Conservation (phyloP, 2,113 vertebrate genomes). For the Sinosuthora webbiana region DNA sequence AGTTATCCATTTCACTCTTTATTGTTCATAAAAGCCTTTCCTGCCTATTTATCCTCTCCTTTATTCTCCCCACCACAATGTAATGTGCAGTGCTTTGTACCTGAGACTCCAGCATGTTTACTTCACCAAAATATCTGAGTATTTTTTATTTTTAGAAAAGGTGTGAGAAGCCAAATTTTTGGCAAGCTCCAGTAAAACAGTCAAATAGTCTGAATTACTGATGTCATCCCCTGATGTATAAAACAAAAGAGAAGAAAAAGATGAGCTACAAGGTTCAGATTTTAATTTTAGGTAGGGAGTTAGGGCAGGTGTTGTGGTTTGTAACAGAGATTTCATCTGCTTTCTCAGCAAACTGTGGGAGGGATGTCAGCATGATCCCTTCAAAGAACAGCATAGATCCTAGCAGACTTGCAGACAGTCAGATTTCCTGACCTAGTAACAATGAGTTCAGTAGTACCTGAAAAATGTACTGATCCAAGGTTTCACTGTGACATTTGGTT, state of each 20-base stretch:
- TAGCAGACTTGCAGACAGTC: background rate
- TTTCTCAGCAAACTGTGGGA: constrained; percentile 22
- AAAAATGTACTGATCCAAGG: background rate
- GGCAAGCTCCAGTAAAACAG: background rate
- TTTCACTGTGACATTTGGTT: background rate
- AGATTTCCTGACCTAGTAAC: background rate
- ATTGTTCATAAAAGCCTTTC: background rate
- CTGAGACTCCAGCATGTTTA: background rate
- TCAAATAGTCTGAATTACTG: background rate
- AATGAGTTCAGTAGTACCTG: background rate
- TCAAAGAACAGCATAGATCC: background rate
- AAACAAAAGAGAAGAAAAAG: background rate
- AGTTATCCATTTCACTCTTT: background rate
- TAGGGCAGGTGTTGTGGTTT: constrained; percentile 2
- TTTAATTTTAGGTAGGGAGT: constrained; percentile 12
- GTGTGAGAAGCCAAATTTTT: background rate
- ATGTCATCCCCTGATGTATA: background rate
- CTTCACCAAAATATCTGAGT: background rate
- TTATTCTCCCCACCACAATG: background rate
- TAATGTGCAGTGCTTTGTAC: fast-evolving
- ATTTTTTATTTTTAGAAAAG: background rate
- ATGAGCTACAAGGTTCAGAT: background rate
- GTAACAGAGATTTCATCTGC: constrained; percentile 33
- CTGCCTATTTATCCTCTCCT: background rate
- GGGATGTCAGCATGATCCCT: background rate